Conservation (phyloP, 2,113 vertebrate genomes). For the Narcine bancroftii region DNA sequence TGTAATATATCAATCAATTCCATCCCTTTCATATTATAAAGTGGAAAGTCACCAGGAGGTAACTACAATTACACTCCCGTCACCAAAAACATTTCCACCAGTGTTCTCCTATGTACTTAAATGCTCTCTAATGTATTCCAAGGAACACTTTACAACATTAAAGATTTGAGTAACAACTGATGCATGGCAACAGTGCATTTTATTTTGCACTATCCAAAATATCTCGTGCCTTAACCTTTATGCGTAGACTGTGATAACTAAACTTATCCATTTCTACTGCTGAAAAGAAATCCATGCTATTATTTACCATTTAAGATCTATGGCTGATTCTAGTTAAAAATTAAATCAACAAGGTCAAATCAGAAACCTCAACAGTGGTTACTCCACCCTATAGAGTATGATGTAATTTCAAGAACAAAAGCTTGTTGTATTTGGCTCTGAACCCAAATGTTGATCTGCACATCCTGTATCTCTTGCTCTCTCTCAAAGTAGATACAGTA, state of each 20-base stretch:
- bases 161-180: not conserved
- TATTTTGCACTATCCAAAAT: not conserved
- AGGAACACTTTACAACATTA: not conserved
- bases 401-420: conserved; percentile 27
- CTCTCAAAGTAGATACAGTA: not conserved
- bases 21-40: no score
- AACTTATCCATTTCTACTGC: not conserved
- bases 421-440: not conserved
- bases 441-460: conserved; percentile 12
- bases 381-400: not conserved
- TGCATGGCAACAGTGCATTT: not conserved
- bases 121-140: not conserved
- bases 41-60: not conserved
- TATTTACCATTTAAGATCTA: not conserved
- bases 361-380: not conserved
- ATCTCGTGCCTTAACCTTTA: not conserved
- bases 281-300: not conserved
- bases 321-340: conserved; percentile 3
- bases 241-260: not conserved
- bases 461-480: conserved; percentile 20
- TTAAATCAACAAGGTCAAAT: conserved; percentile 6
- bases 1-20: conserved; percentile 1
- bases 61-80: not conserved
- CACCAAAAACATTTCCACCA: not conserved
- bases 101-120: no score